These are phyloP conservation scores for Hymenochirus boettgeri DNA, from an alignment of 2,113 vertebrate species.

Conservation along the genomic window DNA sequence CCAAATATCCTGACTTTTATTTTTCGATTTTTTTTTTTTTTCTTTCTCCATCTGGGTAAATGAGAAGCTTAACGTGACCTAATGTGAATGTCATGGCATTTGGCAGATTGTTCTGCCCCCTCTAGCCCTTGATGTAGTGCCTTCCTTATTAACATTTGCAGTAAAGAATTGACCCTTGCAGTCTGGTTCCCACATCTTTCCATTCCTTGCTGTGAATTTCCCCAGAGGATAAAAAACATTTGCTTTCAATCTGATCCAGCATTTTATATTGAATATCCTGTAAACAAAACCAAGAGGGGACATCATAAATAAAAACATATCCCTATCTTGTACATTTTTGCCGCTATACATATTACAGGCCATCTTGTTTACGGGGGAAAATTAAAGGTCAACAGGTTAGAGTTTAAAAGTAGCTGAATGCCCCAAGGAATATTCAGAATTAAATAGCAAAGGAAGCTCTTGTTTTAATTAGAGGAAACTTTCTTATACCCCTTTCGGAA, in stretches of 20 bases:
- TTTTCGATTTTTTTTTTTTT: too few species aligned
- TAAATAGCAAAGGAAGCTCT: constrained; percentile 23
- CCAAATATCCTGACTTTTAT: too few species aligned
- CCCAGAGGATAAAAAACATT: constrained; percentile 16
- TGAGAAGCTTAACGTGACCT: neutral
- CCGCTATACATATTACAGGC: neutral
- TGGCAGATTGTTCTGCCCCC: constrained; percentile 17
- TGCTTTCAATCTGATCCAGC: constrained; percentile 18
- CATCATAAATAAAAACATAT: constrained; percentile 12
- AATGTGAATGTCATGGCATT: constrained; percentile 9
- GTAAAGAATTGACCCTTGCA: constrained; percentile 20
- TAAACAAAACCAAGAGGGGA: constrained; percentile 15
- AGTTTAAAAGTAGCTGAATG: constrained; percentile 27
- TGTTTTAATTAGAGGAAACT: neutral
- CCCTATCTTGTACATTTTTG: constrained; percentile 1
- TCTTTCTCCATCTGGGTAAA: constrained; percentile 10
- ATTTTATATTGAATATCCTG: constrained; percentile 25
- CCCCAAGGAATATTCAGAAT: constrained; percentile 32
- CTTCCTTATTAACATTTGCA: constrained; percentile 34
- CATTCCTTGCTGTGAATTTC: neutral
- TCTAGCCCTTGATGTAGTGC: constrained; percentile 21
- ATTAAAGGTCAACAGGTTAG: constrained; percentile 25
- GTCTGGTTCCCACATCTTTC: constrained; percentile 4
- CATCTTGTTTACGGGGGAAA: constrained; percentile 21
- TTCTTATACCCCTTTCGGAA: constrained; percentile 1